Evolutionary conservation across 1,140 invertebrate species (phyloP), one percentile per base, ranked within the genome.

Genomic region (Dinoponera quadriceps): DNA sequence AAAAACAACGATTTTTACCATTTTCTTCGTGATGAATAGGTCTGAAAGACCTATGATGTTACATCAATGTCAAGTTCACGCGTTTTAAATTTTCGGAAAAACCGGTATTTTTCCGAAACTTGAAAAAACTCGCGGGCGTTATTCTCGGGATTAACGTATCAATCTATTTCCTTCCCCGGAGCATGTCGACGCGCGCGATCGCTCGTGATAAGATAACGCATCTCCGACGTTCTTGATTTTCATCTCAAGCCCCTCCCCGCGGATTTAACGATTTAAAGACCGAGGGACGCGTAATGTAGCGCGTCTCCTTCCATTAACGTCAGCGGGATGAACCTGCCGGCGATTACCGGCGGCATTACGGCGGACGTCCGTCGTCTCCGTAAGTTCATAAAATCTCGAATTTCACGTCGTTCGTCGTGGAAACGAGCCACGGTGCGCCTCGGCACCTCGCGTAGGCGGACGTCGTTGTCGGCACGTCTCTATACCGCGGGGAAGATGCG

Each of bases 401-500:
- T 88, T 75, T 83, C 68, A 81, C 60, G 63, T 85, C 82, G 73
- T 66, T 71, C 69, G 60, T 82, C 77, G 84, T 71, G 78, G 74
- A 85, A 88, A 85, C 81, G 63, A 33, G 82, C 60, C 78, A 55
- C 38, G 38, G 4, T 44, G 38, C 38, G 83, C 77, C 77, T 90
- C 83, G 85, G 77, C 88, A 85, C 68, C 77, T 85, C 83, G 85
- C 87, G 81, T 85, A 54, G 89, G 84, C 84, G 85, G 82, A 84
- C 71, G 84, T 91, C 84, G 85, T 88, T 88, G 81, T 74, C 85
- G 85, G 20, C 16, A 88, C 83, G 84, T 89, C 88, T 91, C 81
- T 88, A 90, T 85, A 86, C 81, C 62, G 51, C 38, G 14, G 49
- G 38, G 71, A 82, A 88, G 77, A 88, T 74, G 27, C 60, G 51